Evolutionary conservation across 2,797 vertebrate genomes (phyloP), one percentile per base, ranked within the genome.

Genomic region (Pagetopsis macropterus): DNA sequence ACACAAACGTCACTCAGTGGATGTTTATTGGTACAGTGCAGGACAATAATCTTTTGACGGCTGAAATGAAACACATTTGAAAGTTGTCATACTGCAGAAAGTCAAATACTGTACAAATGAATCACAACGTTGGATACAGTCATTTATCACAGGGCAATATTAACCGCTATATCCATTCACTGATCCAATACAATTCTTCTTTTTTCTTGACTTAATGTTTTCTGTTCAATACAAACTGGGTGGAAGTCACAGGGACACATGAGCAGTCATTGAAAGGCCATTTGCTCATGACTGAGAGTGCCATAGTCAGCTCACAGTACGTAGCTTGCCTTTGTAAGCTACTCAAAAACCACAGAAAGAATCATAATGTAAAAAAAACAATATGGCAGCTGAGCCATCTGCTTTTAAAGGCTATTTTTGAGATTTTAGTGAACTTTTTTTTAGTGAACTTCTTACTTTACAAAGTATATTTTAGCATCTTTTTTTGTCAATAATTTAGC

Each of bases 41-140:
- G 73, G 41, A 51, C 37, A 55, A 46, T 46, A 54, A 67, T 67
- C n/a, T 33, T 45, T 15, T 57, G 76, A 75, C 33, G 50, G 41
- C 56, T 58, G 40, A 57, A 67, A 55, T 41, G 21, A 65, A 31
- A 19, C 1, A 44, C 54, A 33, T 52, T 69, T 21, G 62, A 41
- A 3, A 54, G 33, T 49, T 46, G 64, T 19, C 4, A 65, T 58
- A 43, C 33, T 4, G 27, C 33, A 71, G 21, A 46, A 17, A 68
- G 45, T 15, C 2, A 41, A 65, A 21, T 14, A 23, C 1, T 1
- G 2, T 4, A 16, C 4, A 57, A 45, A 58, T 3, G 21, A 72
- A 45, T 46, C 3, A 13, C 19, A 17, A 17, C n/a, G 31, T 51
- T 23, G 5, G 9, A 15, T 8, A 16, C 3, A 56, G 27, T 27